These are phyloP conservation scores for Ciconia maguari DNA, from an alignment of 2,113 vertebrate genomes.

Conservation along the genomic window DNA sequence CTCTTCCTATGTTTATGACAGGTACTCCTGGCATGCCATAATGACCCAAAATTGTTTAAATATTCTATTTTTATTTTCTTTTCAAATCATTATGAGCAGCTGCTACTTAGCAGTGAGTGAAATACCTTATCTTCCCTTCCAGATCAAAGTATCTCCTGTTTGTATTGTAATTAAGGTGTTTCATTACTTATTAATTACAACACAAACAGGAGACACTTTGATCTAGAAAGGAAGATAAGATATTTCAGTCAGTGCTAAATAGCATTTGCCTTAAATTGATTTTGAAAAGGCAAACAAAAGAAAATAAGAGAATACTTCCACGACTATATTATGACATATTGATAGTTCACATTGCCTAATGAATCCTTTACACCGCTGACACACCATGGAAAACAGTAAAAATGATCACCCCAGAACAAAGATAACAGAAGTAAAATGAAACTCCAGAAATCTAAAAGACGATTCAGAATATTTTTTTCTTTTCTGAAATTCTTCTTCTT, in stretches of 20 bases:
- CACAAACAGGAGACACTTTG: conserved; percentile 23
- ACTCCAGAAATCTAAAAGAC: not conserved
- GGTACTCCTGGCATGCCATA: not conserved
- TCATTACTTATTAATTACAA: conserved; percentile 54
- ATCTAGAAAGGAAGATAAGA: conserved; percentile 20
- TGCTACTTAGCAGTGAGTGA: not conserved
- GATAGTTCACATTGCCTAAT: not conserved
- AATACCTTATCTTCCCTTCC: not conserved
- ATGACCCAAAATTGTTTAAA: conserved; percentile 2
- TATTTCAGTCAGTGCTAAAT: not conserved
- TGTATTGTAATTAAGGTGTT: conserved; percentile 45
- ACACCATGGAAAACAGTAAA: not conserved
- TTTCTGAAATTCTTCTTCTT: not conserved
- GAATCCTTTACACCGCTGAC: not conserved
- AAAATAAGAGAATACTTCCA: conserved; percentile 30
- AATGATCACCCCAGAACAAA: not conserved
- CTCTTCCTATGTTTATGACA: not conserved
- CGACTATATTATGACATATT: not conserved
- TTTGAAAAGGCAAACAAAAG: conserved; percentile 2
- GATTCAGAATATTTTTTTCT: fast-evolving
- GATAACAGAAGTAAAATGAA: not conserved
- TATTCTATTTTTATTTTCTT: conserved; percentile 46
- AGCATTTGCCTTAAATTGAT: not conserved
- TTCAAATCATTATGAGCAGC: conserved; percentile 10
- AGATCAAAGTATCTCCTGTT: conserved; percentile 47